phyloP scores from a whole-genome alignment of 2,888 invertebrate genomes.

The Cataglyphis cursor region DNA sequence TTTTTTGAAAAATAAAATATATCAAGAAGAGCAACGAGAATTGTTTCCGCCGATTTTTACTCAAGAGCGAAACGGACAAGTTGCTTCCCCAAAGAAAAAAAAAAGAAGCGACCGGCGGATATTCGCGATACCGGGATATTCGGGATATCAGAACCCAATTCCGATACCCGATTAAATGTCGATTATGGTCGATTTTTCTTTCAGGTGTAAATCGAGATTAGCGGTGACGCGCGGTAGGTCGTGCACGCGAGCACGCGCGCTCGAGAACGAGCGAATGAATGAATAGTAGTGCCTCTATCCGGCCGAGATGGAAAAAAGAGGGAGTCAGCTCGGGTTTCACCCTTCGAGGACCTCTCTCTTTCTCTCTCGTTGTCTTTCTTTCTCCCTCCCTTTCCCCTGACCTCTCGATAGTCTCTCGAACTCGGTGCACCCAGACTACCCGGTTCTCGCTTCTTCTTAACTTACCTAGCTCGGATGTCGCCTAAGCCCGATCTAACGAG shows the following conservation, averaged over 20 bases:
- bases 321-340: constrained; percentile 32
- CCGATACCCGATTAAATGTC: constrained; percentile 71
- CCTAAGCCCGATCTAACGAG: constrained; percentile 36
- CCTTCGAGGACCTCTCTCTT: constrained; percentile 55
- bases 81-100: not conserved
- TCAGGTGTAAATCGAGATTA: constrained; percentile 81
- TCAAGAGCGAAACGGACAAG: constrained; percentile 58
- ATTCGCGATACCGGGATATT: not conserved
- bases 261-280: constrained; percentile 53
- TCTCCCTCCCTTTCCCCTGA: not conserved
- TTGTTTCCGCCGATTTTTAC: constrained; percentile 3
- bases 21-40: constrained; percentile 68
- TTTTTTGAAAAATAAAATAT: constrained; percentile 46
- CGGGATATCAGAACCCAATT: constrained; percentile 65
- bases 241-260: constrained; percentile 76
- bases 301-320: constrained; percentile 23
- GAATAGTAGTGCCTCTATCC: constrained; percentile 50
- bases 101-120: not conserved
- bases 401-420: constrained; percentile 10
- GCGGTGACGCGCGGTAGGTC: constrained; percentile 85
- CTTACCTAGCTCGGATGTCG: constrained; percentile 48
- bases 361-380: constrained; percentile 13
- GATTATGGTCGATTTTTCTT: constrained; percentile 80
- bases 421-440: constrained; percentile 2
- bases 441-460: constrained; percentile 20